Evolutionary conservation across 2,888 invertebrate species (phyloP), one percentile per base, ranked within the genome.

Genomic region (Zygogramma bicolorata): DNA sequence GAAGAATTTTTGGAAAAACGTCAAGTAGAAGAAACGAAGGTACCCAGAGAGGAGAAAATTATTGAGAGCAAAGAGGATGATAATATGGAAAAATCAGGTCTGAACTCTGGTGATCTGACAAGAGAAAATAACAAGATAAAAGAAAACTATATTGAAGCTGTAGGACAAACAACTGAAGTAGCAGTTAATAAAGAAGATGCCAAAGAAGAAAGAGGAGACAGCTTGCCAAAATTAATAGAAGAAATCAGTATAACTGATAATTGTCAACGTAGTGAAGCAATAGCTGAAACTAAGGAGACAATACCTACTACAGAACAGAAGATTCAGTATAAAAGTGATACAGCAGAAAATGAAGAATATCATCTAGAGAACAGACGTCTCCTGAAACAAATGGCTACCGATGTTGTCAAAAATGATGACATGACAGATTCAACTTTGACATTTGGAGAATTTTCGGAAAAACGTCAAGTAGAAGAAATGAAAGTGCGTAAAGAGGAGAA

Each of bases 361-460:
- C 13, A n/a, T 53, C 1, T 8, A 29, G 18, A 63, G 3, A 46
- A 46, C 31, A 63, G 10, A 6, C 25, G 29, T 42, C 27, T 61
- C 8, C 25, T 27, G 8, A 59, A 71, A 61, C 53, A 67, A 58
- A 57, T 65, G 27, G 74, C 68, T 8, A 67, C 65, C 13, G 65
- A 63, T 20, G 34, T 49, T n/a, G 66, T 71, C 7, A 66, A 49
- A 58, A 63, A 65, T 15, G 15, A 57, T 7, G 66, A 71, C 18
- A 4, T 68, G 59, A 49, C 70, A 53, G 46, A 31, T 57, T 57
- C 69, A 25, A 61, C 63, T n/a, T 15, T 74, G 73, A 72, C 75
- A n/a, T 74, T 73, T 66, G 75, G 74, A 29, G 65, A 75, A 61
- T 75, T 71, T 58, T 40, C 75, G 58, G 46, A 34, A 65, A 65